A percentile compares a stretch with the other conserved stretches of the same genome.
Evolutionary conservation across 2,797 vertebrate species (phyloP).

Genomic region (Novumbra hubbsi): DNA sequence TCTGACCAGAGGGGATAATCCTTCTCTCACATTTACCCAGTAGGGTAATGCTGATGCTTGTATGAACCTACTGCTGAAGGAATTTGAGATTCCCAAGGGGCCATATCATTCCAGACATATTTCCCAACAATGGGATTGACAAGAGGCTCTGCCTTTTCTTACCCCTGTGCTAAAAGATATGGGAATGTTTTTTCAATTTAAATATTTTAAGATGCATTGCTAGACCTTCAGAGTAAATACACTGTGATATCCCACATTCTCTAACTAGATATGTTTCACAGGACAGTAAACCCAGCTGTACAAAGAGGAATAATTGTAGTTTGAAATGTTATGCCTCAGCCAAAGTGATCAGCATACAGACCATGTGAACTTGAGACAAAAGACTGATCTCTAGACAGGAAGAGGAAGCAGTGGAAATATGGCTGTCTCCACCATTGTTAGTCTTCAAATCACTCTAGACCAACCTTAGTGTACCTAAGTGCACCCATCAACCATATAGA

Average conservation of each 20-base stretch:
- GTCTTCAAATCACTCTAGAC: conserved; percentile 13
- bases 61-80: background rate
- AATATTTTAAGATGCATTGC: background rate
- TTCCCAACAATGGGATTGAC: conserved; percentile 9
- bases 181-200: background rate
- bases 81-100: background rate
- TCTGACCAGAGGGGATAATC: no score
- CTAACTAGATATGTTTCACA: background rate
- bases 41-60: background rate
- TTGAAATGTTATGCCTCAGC: background rate
- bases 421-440: conserved; percentile 6
- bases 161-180: background rate
- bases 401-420: conserved; percentile 25
- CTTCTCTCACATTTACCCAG: background rate
- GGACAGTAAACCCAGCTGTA: background rate
- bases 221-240: background rate
- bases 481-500: no score
- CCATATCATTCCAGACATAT: background rate
- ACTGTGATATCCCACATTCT: background rate
- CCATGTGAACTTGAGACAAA: conserved; percentile 22
- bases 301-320: no score
- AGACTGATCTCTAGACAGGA: conserved; percentile 36
- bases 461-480: background rate
- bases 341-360: background rate
- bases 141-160: no score